Conservation (phyloP, 2,888 invertebrate genomes). For the Drosophila mettleri region DNA sequence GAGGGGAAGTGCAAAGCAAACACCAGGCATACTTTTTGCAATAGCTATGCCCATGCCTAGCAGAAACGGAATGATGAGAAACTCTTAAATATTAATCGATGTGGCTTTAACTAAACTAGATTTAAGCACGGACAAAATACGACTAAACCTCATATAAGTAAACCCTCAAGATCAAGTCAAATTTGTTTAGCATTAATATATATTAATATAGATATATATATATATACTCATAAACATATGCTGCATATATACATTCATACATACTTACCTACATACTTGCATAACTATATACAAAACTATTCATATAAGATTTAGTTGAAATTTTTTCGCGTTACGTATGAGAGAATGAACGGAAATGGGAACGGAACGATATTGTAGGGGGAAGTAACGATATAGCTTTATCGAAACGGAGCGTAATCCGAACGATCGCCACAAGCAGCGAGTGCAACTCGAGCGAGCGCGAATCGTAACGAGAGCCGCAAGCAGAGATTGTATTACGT, state of each 20-base stretch:
- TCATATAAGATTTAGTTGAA: conserved; percentile 72
- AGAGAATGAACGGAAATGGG: conserved; percentile 13
- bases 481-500: neutral
- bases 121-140: conserved; percentile 23
- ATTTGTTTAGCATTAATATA: conserved; percentile 68
- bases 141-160: conserved; percentile 49
- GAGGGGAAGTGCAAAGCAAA: conserved; percentile 38
- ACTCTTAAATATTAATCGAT: conserved; percentile 68
- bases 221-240: conserved; percentile 43
- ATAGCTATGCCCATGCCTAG: conserved; percentile 51
- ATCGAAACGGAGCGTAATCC: conserved; percentile 50
- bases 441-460: conserved; percentile 13
- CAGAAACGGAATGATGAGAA: conserved; percentile 34
- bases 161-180: conserved; percentile 62
- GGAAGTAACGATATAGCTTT: conserved; percentile 59
- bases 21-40: conserved; percentile 60
- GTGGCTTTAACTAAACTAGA: conserved; percentile 75
- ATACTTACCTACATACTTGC: conserved; percentile 32
- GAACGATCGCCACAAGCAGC: conserved; percentile 12
- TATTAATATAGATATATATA: conserved; percentile 20
- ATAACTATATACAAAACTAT: conserved; percentile 42
- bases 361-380: conserved; percentile 9
- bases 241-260: conserved; percentile 38
- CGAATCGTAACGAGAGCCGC: conserved; percentile 38
- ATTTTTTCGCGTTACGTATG: conserved; percentile 75